Conservation (phyloP, 1,140 invertebrate species). For the Rhopalosiphum padi region DNA sequence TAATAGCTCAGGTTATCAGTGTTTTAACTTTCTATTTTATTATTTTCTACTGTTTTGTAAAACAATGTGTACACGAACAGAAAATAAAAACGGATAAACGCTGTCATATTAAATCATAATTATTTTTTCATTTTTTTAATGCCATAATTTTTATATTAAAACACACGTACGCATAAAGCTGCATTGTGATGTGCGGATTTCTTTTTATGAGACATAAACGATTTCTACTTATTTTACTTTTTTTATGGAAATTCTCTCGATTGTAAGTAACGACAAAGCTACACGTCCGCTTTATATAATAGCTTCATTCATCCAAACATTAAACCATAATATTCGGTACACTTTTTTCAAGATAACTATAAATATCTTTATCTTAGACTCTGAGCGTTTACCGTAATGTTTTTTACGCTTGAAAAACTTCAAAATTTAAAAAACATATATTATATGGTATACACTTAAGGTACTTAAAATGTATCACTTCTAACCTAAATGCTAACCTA, state of each 20-base stretch:
- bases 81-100: neutral
- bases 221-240: neutral
- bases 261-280: constrained; percentile 23
- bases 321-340: constrained; percentile 33
- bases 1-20: neutral
- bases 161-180: neutral
- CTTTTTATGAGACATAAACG: neutral
- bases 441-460: neutral
- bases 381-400: neutral
- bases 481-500: neutral
- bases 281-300: constrained; percentile 3
- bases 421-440: constrained; percentile 15
- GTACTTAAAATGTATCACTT: constrained; percentile 18
- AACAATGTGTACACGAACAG: neutral
- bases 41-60: neutral
- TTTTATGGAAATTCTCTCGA: constrained; percentile 15
- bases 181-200: neutral
- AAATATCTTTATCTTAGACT: constrained; percentile 4
- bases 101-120: neutral
- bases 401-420: neutral
- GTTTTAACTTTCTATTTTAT: neutral
- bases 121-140: neutral
- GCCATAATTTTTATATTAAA: neutral
- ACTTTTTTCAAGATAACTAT: constrained; percentile 27
- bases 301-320: constrained; percentile 18